These are phyloP conservation scores for Cotesia vestalis DNA, from an alignment of 1,140 invertebrate genomes.

Conservation along the genomic window DNA sequence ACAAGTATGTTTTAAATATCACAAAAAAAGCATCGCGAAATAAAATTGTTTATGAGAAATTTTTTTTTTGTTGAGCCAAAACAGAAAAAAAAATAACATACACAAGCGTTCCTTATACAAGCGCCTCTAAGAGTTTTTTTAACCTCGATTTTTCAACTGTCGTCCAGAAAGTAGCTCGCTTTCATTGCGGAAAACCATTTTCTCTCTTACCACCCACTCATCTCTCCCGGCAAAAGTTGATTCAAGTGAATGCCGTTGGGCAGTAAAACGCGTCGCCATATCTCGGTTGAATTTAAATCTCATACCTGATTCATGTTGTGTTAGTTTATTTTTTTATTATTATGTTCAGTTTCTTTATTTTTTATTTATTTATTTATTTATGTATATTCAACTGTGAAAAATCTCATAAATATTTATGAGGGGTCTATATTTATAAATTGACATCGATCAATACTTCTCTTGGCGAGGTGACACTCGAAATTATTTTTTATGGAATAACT, in stretches of 20 bases:
- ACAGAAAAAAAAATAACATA: neutral
- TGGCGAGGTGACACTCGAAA: no score
- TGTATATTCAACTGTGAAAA: constrained; percentile 1
- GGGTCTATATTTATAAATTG: no score
- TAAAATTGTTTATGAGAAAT: neutral
- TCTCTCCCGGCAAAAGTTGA: neutral
- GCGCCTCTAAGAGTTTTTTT: constrained; percentile 36
- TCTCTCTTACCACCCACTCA: constrained; percentile 10
- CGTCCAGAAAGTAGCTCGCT: constrained; percentile 34
- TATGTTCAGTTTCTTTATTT: constrained; percentile 7
- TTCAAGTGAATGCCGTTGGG: constrained; percentile 32
- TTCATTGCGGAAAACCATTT: constrained; percentile 38
- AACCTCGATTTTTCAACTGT: constrained; percentile 40
- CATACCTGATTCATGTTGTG: neutral
- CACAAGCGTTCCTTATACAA: constrained; percentile 3
- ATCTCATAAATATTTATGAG: no score
- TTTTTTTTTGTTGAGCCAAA: neutral
- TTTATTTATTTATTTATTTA: neutral
- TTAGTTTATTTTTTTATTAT: neutral
- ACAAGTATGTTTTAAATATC: no score
- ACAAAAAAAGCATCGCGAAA: no score
- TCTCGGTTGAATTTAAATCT: constrained; percentile 1
- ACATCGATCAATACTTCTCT: no score
- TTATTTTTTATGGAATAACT: no score
- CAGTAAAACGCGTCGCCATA: constrained; percentile 2